Evolutionary conservation across 2,113 vertebrate genomes (phyloP).

Genomic region (Heteronetta atricapilla): DNA sequence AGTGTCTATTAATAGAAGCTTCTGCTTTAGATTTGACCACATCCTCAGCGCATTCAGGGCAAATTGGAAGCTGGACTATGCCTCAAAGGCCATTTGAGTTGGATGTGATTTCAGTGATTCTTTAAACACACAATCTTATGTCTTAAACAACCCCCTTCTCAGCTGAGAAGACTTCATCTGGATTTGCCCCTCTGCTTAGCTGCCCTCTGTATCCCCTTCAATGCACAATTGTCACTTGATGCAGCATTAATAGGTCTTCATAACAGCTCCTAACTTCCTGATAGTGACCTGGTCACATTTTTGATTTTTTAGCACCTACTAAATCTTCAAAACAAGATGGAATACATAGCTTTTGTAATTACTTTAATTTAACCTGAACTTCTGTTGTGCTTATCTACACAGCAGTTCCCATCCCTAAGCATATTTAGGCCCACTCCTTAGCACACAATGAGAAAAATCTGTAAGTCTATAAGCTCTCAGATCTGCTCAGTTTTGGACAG

Average conservation of each 20-base stretch:
- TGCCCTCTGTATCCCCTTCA: background rate
- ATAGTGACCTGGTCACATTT: background rate
- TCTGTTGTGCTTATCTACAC: background rate
- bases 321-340: background rate
- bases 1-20: background rate
- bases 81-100: background rate
- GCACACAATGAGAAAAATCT: fast-evolving
- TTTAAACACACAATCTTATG: background rate
- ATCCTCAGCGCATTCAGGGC: background rate
- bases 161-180: background rate
- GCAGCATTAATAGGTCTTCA: background rate
- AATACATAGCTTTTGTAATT: background rate
- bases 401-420: background rate
- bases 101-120: background rate
- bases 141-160: background rate
- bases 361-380: background rate
- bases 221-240: background rate
- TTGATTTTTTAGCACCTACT: background rate
- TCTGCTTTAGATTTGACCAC: background rate
- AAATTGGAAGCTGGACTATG: background rate
- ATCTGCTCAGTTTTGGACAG: background rate
- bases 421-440: background rate
- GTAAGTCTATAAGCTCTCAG: background rate
- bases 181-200: background rate
- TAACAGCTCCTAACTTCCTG: background rate